Base-by-base conservation (phyloP, 2,113 vertebrate species). In the Pogona vitticeps region DNA sequence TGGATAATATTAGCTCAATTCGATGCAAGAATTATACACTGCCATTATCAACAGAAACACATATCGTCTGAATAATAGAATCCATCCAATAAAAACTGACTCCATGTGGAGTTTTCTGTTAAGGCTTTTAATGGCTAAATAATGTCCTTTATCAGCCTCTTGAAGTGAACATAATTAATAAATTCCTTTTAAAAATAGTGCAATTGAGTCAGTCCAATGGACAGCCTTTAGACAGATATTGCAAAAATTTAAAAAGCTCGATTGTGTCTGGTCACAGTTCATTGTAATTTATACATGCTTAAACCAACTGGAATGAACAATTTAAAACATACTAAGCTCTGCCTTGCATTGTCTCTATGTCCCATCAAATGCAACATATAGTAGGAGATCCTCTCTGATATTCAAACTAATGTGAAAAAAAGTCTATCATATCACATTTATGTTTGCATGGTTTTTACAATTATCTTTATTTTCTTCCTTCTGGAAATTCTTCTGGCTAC, bases 251-350 rank as follows among this genome's bases (percentile, higher is more conserved):
- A 87, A 80, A 23, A 36, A 52, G 21, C 15, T 42, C 8, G 26
- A n/a, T 63, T 33, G 67, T 52, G 5, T 76, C 38, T 75, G 17
- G 36, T 38, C 15, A 31, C 23, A 61, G 17, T 61, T 18, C 28
- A 76, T 65, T 59, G 42, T 28, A n/a, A 73, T n/a, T 61, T n/a
- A 76, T 76, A 23, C 26, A 31, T 38, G 46, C n/a, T 40, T 65
- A 65, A 81, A 56, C 61, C 33, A 81, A 75, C 63, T 86, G 40
- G 75, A 81, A 67, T 63, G 28, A 87, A 56, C 20, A 15, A 33
- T 52, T 2, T 38, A 20, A 65, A 46, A 58, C 6, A 8, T 9
- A 9, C n/a, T 42, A 15, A 73, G 42, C 15, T 81, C 58, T 67
- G 31, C n/a, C 42, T 2, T 20, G 56, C 12, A 26, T 73, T 65